These are phyloP conservation scores for Drosophila anomalipes DNA, from an alignment of 2,888 invertebrate genomes.

Conservation along the genomic window DNA sequence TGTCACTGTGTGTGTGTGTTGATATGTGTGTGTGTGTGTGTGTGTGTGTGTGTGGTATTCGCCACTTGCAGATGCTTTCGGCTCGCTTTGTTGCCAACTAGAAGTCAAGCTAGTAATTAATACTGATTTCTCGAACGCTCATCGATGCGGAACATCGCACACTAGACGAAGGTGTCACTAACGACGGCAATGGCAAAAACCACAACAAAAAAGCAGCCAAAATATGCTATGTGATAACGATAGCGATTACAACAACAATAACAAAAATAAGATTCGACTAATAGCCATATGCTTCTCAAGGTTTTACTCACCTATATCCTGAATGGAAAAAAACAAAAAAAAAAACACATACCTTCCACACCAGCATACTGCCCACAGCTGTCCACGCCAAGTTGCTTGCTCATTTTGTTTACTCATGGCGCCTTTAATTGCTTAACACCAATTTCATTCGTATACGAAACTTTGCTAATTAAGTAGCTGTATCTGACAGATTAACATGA, in stretches of 20 bases:
- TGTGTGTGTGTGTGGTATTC: slow-evolving; percentile 31
- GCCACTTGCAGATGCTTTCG: slow-evolving; percentile 34
- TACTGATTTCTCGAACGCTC: slow-evolving; percentile 66
- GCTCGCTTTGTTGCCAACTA: slow-evolving; percentile 40
- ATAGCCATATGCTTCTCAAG: slow-evolving; percentile 53
- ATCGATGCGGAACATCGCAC: slow-evolving; percentile 67
- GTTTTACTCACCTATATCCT: slow-evolving; percentile 1
- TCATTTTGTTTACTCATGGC: slow-evolving; percentile 38
- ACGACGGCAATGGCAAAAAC: slow-evolving; percentile 16
- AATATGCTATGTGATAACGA: slow-evolving; percentile 11
- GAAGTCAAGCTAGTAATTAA: slow-evolving; percentile 76
- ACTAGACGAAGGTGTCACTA: slow-evolving; percentile 54
- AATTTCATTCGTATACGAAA: slow-evolving; percentile 56
- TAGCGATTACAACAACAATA: slow-evolving; percentile 28
- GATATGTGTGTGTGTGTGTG: slow-evolving; percentile 10
- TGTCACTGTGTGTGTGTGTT: slow-evolving; percentile 13
- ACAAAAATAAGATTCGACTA: slow-evolving; percentile 32
- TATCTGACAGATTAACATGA: slow-evolving; percentile 39
- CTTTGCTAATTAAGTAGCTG: slow-evolving; percentile 68
- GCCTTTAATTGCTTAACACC: slow-evolving; percentile 62
- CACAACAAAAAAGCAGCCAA: slow-evolving; percentile 15
- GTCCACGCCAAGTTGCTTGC: slow-evolving; percentile 16
- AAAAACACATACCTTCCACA: not conserved
- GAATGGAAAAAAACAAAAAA: not conserved
- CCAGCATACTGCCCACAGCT: not conserved